Conservation (phyloP, 2,113 vertebrate species). For the Corythoichthys intestinalis region DNA sequence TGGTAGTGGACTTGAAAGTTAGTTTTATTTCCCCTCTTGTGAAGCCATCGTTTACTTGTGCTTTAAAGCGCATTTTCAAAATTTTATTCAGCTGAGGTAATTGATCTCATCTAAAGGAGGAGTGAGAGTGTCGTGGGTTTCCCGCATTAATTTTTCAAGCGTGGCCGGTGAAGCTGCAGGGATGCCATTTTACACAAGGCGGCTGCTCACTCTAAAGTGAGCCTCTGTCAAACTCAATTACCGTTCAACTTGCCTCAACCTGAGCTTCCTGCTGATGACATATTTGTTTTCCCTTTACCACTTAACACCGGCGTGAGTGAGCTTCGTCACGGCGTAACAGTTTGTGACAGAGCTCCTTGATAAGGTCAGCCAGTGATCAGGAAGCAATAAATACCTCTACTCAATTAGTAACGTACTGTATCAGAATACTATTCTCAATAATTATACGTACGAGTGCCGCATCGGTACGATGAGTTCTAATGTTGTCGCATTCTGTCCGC, state of each 20-base stretch:
- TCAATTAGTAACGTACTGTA: slow-evolving; percentile 12
- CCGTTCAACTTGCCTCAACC: slow-evolving; percentile 29
- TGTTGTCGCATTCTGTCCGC: slow-evolving; percentile 25
- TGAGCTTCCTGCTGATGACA: slow-evolving; percentile 48
- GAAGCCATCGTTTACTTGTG: slow-evolving; percentile 26
- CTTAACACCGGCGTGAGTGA: slow-evolving; percentile 51
- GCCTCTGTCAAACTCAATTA: slow-evolving; percentile 31
- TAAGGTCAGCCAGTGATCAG: slow-evolving; percentile 36
- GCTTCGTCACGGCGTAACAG: slow-evolving; percentile 36
- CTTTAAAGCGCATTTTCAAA: slow-evolving; percentile 50
- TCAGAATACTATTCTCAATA: slow-evolving; percentile 10
- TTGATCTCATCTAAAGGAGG: slow-evolving; percentile 71
- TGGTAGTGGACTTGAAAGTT: too few species aligned
- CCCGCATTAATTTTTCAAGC: slow-evolving; percentile 76
- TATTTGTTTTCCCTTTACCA: slow-evolving; percentile 59
- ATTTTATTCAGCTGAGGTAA: slow-evolving; percentile 66
- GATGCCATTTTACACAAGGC: slow-evolving; percentile 32
- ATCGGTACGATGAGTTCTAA: slow-evolving; percentile 23
- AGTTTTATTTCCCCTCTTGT: neutral
- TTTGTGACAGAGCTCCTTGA: slow-evolving; percentile 58
- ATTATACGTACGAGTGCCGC: slow-evolving; percentile 12
- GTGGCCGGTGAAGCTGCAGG: slow-evolving; percentile 48
- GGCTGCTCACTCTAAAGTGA: slow-evolving; percentile 34
- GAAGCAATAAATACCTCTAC: neutral
- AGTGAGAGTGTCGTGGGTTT: slow-evolving; percentile 64